These are phyloP conservation scores for Nephrotoma appendiculata DNA, from an alignment of 2,888 invertebrate genomes.

Conservation along the genomic window DNA sequence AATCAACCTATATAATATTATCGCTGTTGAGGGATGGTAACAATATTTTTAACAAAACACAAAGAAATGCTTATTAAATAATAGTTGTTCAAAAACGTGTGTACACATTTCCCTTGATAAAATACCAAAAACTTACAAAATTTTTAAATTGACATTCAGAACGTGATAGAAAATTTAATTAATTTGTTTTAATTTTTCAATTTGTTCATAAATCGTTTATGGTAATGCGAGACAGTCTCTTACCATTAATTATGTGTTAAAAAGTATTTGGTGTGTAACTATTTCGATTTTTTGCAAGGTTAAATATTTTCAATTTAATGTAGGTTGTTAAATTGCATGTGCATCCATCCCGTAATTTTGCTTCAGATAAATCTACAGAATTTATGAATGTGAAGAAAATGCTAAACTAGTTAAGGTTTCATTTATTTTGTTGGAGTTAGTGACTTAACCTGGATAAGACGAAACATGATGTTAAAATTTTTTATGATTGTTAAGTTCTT, in stretches of 20 bases:
- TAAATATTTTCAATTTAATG: too few relatives aligned
- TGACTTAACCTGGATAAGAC: too few relatives aligned
- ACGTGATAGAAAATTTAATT: neutral
- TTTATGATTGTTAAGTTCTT: too few relatives aligned
- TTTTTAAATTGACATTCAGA: neutral
- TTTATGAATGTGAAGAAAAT: too few relatives aligned
- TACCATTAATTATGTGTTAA: neutral
- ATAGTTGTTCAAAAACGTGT: neutral
- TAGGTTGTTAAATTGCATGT: too few relatives aligned
- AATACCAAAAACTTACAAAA: neutral
- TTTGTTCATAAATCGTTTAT: neutral
- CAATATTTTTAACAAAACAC: neutral
- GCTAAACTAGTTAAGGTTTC: too few relatives aligned
- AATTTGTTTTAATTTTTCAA: neutral
- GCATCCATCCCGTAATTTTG: too few relatives aligned
- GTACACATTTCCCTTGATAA: neutral
- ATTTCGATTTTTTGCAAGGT: too few relatives aligned
- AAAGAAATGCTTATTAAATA: neutral
- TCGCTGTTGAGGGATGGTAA: neutral
- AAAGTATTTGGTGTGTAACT: too few relatives aligned
- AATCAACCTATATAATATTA: neutral
- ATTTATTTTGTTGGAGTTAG: too few relatives aligned
- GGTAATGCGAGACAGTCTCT: neutral
- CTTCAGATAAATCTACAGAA: too few relatives aligned
- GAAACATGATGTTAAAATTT: too few relatives aligned